These are phyloP conservation scores for Cheilosia urbana DNA, from an alignment of 2,888 invertebrate genomes.

Conservation along the genomic window DNA sequence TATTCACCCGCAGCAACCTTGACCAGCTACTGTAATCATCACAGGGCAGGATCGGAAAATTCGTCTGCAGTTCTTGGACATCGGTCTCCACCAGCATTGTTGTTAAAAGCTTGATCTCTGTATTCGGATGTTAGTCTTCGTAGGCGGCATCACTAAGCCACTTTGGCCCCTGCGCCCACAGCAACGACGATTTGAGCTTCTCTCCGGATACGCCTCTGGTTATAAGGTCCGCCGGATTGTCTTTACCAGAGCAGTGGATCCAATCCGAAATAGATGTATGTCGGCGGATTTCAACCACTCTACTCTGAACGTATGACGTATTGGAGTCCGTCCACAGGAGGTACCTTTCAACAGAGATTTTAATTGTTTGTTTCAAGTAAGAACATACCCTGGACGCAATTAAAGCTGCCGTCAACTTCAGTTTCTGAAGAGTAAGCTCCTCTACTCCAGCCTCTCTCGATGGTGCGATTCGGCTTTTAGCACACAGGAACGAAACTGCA, in stretches of 20 bases:
- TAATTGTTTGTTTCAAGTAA: not conserved
- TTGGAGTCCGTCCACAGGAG: slow-evolving; percentile 8
- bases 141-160: slow-evolving; percentile 34
- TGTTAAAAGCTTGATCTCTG: not conserved
- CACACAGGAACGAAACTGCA: slow-evolving; percentile 2
- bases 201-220: slow-evolving; percentile 23
- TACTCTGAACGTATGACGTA: slow-evolving; percentile 9
- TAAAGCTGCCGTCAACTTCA: slow-evolving; percentile 15
- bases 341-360: not conserved
- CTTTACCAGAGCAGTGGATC: too few species aligned
- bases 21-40: slow-evolving; percentile 9
- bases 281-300: not conserved
- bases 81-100: not conserved
- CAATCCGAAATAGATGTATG: too few species aligned
- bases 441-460: slow-evolving; percentile 1
- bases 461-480: slow-evolving; percentile 15
- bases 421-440: slow-evolving; percentile 2
- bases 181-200: slow-evolving; percentile 1
- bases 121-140: not conserved
- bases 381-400: slow-evolving; percentile 15
- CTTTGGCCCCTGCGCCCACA: slow-evolving; percentile 22
- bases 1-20: not conserved
- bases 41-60: not conserved
- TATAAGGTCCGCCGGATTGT: too few species aligned
- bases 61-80: not conserved